Evolutionary conservation across 2,113 vertebrate species (phyloP).

Genomic region (Aleadryas rufinucha): DNA sequence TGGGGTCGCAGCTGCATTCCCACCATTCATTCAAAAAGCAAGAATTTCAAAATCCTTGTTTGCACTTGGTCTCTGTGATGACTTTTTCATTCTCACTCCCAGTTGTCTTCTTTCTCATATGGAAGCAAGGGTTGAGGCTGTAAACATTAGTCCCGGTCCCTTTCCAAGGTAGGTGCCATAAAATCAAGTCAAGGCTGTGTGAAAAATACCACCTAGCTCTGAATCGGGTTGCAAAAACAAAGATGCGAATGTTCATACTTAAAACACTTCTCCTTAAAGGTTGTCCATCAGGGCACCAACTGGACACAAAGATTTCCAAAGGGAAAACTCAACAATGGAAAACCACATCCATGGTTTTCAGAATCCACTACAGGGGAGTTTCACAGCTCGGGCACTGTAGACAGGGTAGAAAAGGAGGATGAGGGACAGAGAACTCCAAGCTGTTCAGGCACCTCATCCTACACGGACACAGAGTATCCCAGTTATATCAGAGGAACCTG

Average conservation of each 20-base stretch:
- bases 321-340: neutral
- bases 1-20: neutral
- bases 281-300: neutral
- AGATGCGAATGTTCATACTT: neutral
- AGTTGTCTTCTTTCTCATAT: neutral
- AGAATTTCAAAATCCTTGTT: neutral
- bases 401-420: rapidly evolving
- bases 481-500: rapidly evolving
- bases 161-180: neutral
- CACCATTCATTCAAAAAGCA: neutral
- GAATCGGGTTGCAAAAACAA: neutral
- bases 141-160: neutral
- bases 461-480: rapidly evolving
- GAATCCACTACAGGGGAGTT: neutral
- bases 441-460: neutral
- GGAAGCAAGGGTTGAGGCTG: neutral
- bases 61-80: neutral
- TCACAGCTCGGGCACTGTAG: neutral
- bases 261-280: neutral
- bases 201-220: neutral
- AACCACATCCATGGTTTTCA: neutral
- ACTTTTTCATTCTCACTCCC: neutral
- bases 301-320: neutral
- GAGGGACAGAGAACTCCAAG: neutral
- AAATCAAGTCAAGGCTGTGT: neutral